These are phyloP conservation scores for Rhopalosiphum nymphaeae DNA, from an alignment of 2,888 invertebrate genomes.

Conservation along the genomic window DNA sequence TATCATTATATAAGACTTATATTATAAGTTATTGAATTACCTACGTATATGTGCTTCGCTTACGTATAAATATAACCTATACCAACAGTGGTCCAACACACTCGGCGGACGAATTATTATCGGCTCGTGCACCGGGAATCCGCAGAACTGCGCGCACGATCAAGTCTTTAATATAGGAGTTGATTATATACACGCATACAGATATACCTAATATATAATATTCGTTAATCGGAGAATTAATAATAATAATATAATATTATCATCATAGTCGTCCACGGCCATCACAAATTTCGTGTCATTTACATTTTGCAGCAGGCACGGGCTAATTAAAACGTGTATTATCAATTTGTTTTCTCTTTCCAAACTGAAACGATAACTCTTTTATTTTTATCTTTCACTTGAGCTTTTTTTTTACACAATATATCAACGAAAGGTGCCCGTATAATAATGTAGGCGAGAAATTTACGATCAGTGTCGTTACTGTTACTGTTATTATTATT, in stretches of 20 bases:
- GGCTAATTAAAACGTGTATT: neutral
- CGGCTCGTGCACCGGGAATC: slow-evolving; percentile 27
- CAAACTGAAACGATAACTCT: neutral
- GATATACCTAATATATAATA: neutral
- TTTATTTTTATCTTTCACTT: neutral
- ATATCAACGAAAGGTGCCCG: neutral
- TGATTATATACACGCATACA: neutral
- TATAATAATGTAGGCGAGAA: neutral
- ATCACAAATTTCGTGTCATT: slow-evolving; percentile 33
- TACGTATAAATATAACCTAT: neutral
- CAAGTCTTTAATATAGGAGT: neutral
- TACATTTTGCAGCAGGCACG: neutral
- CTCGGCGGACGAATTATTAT: slow-evolving; percentile 10
- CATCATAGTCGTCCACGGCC: neutral
- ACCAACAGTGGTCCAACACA: neutral
- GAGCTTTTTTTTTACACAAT: neutral
- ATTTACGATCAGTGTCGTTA: slow-evolving; percentile 6
- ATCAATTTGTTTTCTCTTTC: neutral
- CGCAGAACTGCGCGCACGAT: neutral
- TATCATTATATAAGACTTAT: neutral
- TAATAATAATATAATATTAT: neutral
- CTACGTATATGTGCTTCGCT: neutral
- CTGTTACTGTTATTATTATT: slow-evolving; percentile 7
- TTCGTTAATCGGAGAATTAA: neutral
- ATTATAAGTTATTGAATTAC: neutral